A percentile compares a stretch with the other conserved stretches of the same genome.
phyloP scores from a whole-genome alignment of 2,888 invertebrate genomes.

The Sphinx pinastri region DNA sequence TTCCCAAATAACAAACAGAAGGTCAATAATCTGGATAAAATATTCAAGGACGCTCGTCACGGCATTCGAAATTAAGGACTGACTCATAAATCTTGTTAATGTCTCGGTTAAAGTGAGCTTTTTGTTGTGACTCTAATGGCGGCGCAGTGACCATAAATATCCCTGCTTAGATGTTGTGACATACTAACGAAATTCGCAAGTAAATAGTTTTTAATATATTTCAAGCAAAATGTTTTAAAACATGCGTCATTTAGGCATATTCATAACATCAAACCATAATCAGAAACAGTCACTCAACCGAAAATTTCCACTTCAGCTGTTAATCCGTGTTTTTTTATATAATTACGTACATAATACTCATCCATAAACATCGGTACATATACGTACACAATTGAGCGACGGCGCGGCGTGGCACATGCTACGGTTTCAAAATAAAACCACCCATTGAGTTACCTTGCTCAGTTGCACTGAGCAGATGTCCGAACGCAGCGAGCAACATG shows the following conservation, averaged over 20 bases:
- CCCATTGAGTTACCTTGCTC: constrained; percentile 52
- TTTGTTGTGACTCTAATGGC: constrained; percentile 30
- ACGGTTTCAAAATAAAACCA: constrained; percentile 66
- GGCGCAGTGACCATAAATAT: constrained; percentile 27
- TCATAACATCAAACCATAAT: not conserved
- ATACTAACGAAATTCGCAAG: not conserved
- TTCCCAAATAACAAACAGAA: constrained; percentile 1
- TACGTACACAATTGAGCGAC: not conserved
- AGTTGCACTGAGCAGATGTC: constrained; percentile 39
- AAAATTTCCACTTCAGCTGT: constrained; percentile 1
- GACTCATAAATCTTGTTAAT: constrained; percentile 24
- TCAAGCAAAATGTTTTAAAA: not conserved
- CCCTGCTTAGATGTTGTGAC: constrained; percentile 7
- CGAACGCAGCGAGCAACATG: constrained; percentile 65
- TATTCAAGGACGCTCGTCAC: constrained; percentile 24
- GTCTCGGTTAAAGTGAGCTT: constrained; percentile 28
- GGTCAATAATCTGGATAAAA: constrained; percentile 18
- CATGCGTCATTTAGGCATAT: not conserved
- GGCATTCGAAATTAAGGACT: constrained; percentile 25
- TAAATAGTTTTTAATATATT: not conserved
- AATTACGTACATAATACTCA: not conserved
- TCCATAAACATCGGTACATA: not conserved
- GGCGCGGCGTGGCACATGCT: constrained; percentile 6
- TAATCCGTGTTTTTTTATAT: not conserved
- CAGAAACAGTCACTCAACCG: not conserved